Conservation (phyloP, 2,113 vertebrate genomes). For the Indicator maculatus region DNA sequence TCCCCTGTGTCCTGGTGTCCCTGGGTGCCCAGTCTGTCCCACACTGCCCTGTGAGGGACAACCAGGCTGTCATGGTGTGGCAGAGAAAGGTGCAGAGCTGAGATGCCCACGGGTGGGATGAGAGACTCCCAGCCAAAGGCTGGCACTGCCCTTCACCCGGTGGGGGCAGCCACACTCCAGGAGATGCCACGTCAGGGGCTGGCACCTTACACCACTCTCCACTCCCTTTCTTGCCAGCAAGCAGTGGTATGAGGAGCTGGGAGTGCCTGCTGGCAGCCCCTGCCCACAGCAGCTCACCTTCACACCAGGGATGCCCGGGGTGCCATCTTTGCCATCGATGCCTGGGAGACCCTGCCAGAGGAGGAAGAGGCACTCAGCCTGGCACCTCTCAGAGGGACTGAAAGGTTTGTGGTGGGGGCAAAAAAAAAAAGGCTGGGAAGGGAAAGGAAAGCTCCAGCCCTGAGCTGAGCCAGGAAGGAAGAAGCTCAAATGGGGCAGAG, state of each 20-base stretch:
- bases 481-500: fast-evolving
- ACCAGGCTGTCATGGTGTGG: fast-evolving
- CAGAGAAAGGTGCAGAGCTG: fast-evolving
- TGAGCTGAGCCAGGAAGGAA: background rate
- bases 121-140: fast-evolving
- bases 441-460: background rate
- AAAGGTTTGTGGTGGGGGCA: fast-evolving
- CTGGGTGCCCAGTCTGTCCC: slow-evolving; percentile 85
- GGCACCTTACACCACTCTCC: fast-evolving
- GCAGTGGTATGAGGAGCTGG: fast-evolving
- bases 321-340: slow-evolving; percentile 96
- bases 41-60: slow-evolving; percentile 78
- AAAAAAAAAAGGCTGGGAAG: background rate
- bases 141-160: fast-evolving
- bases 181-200: fast-evolving
- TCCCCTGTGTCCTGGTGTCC: slow-evolving; percentile 87
- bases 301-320: slow-evolving; percentile 89
- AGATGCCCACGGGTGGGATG: background rate
- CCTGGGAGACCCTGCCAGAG: slow-evolving; percentile 89
- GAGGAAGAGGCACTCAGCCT: fast-evolving
- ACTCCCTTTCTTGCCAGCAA: fast-evolving
- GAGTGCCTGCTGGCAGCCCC: fast-evolving
- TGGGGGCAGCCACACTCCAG: background rate
- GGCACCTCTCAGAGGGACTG: background rate
- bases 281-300: slow-evolving; percentile 78